phyloP scores from a whole-genome alignment of 35 echinoderm and acorn worm genomes.

The Lytechinus variegatus region DNA sequence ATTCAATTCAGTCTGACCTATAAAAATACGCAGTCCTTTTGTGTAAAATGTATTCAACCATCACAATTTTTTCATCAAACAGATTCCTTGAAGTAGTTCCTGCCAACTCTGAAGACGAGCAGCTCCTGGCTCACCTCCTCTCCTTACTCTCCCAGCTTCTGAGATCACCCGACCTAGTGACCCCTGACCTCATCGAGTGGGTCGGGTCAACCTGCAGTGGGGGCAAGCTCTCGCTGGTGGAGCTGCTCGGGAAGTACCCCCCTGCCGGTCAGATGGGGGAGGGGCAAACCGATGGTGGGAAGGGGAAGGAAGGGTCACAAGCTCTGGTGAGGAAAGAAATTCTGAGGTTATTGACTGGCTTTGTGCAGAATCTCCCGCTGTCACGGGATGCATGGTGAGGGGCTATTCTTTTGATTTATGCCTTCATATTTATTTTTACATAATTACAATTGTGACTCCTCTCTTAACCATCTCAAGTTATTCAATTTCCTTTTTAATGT shows the following conservation, averaged over 20 bases:
- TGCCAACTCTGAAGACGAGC: constrained; percentile 72
- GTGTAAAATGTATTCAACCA: too few relatives aligned
- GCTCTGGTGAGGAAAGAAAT: constrained; percentile 74
- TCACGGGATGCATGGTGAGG: constrained; percentile 72
- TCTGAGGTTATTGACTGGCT: constrained; percentile 56
- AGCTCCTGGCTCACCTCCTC: constrained; percentile 65
- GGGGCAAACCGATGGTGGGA: constrained; percentile 18
- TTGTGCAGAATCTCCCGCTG: constrained; percentile 56
- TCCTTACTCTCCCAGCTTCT: constrained; percentile 65
- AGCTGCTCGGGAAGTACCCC: constrained; percentile 64
- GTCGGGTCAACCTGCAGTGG: constrained; percentile 53
- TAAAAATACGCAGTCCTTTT: too few relatives aligned
- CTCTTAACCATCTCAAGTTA: too few relatives aligned
- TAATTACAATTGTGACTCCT: too few relatives aligned
- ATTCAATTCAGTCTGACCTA: too few relatives aligned
- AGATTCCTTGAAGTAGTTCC: constrained; percentile 85
- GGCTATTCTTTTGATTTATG: background rate
- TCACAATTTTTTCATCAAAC: background rate
- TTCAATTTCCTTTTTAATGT: too few relatives aligned
- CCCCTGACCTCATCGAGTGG: constrained; percentile 66
- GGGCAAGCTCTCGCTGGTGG: constrained; percentile 55
- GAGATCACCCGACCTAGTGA: constrained; percentile 42
- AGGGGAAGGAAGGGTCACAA: constrained; percentile 50
- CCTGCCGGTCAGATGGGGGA: constrained; percentile 51
- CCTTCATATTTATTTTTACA: too few relatives aligned